Base-by-base conservation (phyloP, 1,140 invertebrate species). In the Aporrectodea caliginosa region DNA sequence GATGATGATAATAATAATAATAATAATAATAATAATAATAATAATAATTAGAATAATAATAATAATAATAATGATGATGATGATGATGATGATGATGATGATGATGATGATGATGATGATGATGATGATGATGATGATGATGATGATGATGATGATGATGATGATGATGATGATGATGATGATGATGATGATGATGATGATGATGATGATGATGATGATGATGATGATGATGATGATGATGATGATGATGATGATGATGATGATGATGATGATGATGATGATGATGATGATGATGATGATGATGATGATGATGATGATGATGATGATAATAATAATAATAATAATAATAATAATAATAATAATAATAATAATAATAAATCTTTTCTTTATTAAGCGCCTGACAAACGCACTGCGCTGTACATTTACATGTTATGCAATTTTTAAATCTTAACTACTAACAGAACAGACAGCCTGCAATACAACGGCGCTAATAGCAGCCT, bases 1-100 rank as follows among this genome's bases (percentile, higher is more conserved):
- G 43, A 58, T 58, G 22, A 58, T 58, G 22, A 58, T 58, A 58
- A 58, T 58, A 58, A 58, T 58, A 58, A 58, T 58, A 58, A 58
- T 58, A 58, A 58, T 58, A 58, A 58, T 58, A 58, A 58, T 58
- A 58, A 58, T 58, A 58, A 58, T 58, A 58, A 58, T 58, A 58
- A 12, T 6, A 58, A 22, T 58, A 22, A 58, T 58, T 58, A 58
- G 6, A 58, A 58, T 58, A 58, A 58, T 58, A 58, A 58, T 6
- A 58, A 58, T 6, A 58, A 58, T 6, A 58, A 58, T n/a, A 22
- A 58, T 22, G 43, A 58, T 22, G 43, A 58, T 22, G 43, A 58
- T 22, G 43, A 58, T 22, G 43, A 58, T 58, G 43, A 58, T 22
- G 43, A 58, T 22, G 43, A 58, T 22, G 43, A 58, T 22, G 43